These are phyloP conservation scores for Selene dorsalis DNA, from an alignment of 2,797 vertebrate genomes.

Conservation along the genomic window DNA sequence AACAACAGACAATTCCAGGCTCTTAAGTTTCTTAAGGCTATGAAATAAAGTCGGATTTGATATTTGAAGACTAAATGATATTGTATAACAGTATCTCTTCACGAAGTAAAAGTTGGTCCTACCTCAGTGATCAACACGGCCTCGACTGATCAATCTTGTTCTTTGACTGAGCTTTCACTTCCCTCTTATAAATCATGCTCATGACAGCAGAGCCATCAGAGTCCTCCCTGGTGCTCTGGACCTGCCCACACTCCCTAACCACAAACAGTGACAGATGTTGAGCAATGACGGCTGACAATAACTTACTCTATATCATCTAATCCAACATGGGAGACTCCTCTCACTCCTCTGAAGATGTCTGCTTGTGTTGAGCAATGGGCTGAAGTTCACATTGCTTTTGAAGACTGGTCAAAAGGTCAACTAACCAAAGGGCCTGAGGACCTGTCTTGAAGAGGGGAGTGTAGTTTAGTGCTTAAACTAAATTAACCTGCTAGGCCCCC, in stretches of 20 bases:
- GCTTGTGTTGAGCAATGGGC: neutral
- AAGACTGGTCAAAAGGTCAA: too few relatives aligned
- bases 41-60: constrained; percentile 1
- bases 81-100: neutral
- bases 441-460: neutral
- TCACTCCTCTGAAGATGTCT: neutral
- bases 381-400: neutral
- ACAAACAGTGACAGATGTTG: neutral
- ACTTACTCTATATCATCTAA: neutral
- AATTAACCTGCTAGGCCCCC: neutral
- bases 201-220: constrained; percentile 20
- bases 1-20: neutral
- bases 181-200: constrained; percentile 47
- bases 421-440: neutral
- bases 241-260: neutral
- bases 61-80: neutral
- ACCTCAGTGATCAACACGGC: constrained; percentile 48
- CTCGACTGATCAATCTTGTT: constrained; percentile 11
- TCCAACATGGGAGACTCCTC: neutral
- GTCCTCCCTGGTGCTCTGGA: neutral
- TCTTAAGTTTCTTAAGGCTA: neutral
- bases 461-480: neutral
- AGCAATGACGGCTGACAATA: neutral
- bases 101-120: constrained; percentile 27
- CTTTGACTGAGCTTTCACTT: constrained; percentile 28